Evolutionary conservation across 2,113 vertebrate genomes (phyloP), one percentile per base, ranked within the genome.

Genomic region (Ellobius talpinus): DNA sequence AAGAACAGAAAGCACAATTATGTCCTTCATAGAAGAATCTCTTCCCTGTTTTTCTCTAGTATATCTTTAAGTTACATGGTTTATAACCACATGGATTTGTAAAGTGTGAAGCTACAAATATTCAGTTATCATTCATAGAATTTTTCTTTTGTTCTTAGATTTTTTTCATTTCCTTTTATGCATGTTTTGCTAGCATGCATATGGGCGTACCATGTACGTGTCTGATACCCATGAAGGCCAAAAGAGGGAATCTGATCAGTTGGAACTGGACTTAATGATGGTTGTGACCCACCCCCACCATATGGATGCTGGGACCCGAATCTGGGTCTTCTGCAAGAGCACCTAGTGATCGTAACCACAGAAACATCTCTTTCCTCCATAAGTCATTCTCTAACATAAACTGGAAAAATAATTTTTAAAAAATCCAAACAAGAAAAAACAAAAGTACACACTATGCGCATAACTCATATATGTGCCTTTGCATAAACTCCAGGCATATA

Each of bases 331-430:
- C 13, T 84, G 55, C 13, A 61, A 29, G 81, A 63, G 23, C 7
- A 39, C 14, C 21, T 63, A 63, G 55, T 39, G 6, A 24, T 84
- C 6, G 2, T 84, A 84, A 84, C 7, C 55, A 84, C 3, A 2
- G 8, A 84, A 7, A 13, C 23, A 84, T 42, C n/a, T 29, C 13
- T 29, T 14, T 84, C 29, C 81, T 24, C 23, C 24, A 29, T 42
- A 68, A 81, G 74, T 66, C 95, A 87, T n/a, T 84, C 93, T 63
- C 23, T 91, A 81, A 89, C 58, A 73, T n/a, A 72, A 52, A 73
- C 55, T 21, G 23, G 19, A 94, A 86, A 81, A 21, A 66, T 33
- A 65, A 89, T 87, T 52, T 36, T 36, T 61, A 87, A 42, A 42
- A 89, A 90, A 68, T 39, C 29, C 26, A n/a, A 13, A 6, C 26